A percentile compares a stretch with the other conserved stretches of the same genome.
These are phyloP conservation scores for Verasper variegatus DNA, from an alignment of 2,113 vertebrate genomes.

Conservation along the genomic window DNA sequence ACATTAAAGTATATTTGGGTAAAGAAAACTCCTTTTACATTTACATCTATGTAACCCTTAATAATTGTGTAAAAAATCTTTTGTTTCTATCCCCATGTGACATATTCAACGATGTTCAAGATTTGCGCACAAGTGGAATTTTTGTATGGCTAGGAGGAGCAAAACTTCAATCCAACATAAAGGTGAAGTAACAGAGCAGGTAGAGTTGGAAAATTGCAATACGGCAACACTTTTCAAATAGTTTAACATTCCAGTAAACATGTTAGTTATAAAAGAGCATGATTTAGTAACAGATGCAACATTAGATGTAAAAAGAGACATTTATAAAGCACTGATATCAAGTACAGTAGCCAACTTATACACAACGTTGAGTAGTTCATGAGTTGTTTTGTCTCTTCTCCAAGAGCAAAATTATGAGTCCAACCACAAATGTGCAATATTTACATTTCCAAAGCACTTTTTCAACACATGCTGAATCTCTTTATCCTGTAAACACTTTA, in stretches of 20 bases:
- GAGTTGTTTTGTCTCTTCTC: slow-evolving; percentile 25
- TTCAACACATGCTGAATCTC: background rate
- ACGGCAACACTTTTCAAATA: slow-evolving; percentile 20
- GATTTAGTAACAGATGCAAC: slow-evolving; percentile 35
- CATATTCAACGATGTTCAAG: too few species aligned
- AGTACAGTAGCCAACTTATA: slow-evolving; percentile 50
- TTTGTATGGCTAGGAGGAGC: too few species aligned
- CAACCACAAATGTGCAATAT: slow-evolving; percentile 49
- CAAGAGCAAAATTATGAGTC: slow-evolving; percentile 27
- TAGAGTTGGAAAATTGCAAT: slow-evolving; percentile 15
- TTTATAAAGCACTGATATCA: slow-evolving; percentile 45
- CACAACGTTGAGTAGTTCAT: slow-evolving; percentile 16
- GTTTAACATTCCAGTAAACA: slow-evolving; percentile 38
- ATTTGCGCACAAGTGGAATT: too few species aligned
- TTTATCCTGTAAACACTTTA: background rate
- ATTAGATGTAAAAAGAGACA: slow-evolving; percentile 28
- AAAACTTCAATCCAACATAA: background rate
- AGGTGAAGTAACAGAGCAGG: background rate
- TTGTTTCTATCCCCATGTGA: background rate
- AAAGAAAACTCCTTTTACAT: too few species aligned
- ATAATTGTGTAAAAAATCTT: background rate
- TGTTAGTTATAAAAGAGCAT: slow-evolving; percentile 17
- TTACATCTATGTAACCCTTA: background rate
- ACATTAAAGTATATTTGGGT: slow-evolving; percentile 1
- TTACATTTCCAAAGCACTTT: slow-evolving; percentile 53